Conservation (phyloP, 2,113 vertebrate genomes). For the Sialia sialis region DNA sequence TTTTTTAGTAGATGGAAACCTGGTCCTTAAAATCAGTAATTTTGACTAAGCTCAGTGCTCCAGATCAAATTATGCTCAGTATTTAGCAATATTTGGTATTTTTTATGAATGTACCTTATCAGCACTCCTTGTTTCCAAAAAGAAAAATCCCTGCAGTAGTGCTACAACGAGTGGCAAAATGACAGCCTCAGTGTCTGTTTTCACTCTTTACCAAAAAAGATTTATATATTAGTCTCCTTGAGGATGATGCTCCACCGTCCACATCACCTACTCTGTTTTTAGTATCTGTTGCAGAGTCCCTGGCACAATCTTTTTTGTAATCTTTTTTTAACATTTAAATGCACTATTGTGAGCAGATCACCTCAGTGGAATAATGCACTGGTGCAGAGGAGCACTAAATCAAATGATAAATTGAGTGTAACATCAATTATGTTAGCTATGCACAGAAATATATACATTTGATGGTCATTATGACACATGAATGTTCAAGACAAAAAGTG, state of each 20-base stretch:
- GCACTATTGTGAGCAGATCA: slow-evolving; percentile 41
- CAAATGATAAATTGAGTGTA: slow-evolving; percentile 73
- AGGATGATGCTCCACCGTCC: neutral
- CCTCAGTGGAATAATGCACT: slow-evolving; percentile 59
- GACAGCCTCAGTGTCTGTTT: neutral
- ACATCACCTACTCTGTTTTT: slow-evolving; percentile 37
- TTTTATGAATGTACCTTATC: neutral
- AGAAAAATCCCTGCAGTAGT: neutral
- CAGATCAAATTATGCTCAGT: neutral
- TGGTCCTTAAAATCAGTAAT: neutral
- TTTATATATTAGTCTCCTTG: neutral
- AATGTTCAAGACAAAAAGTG: slow-evolving; percentile 53
- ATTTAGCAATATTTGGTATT: neutral
- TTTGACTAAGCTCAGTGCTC: neutral
- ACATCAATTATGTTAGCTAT: slow-evolving; percentile 71
- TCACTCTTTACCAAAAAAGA: neutral
- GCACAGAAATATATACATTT: slow-evolving; percentile 71
- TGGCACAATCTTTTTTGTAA: neutral
- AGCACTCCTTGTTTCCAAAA: neutral
- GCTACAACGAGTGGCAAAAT: neutral
- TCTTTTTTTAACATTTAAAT: slow-evolving; percentile 32
- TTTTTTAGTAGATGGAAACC: neutral
- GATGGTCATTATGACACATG: slow-evolving; percentile 53
- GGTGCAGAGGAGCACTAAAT: slow-evolving; percentile 62
- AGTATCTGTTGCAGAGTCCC: neutral